Base-by-base conservation (phyloP, 2,888 invertebrate species). In the Sarcophaga variegata region DNA sequence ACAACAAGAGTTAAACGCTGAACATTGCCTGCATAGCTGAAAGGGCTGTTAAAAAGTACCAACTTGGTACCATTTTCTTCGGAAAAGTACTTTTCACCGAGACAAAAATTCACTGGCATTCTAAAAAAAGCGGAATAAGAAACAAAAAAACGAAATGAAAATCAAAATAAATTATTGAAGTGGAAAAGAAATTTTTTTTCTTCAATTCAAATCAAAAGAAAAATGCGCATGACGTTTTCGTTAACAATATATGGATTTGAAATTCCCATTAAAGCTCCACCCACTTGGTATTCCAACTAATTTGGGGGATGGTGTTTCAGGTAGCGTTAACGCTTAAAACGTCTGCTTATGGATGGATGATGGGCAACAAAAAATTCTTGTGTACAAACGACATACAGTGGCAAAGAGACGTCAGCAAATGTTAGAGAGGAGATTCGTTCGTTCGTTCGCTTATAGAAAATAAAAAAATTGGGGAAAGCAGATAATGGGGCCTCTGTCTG, bases 191-290 rank as follows among this genome's bases (percentile, higher is more conserved):
- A 37, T 37, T 10, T 22, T 22, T 47, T 63, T 11, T 62, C 60
- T 71, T 47, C 47, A 60, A 66, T 20, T 60, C 12, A 66, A 49
- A 14, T 59, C 8, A 59, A 37, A 6, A 49, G 22, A 67, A 67
- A 77, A 62, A 72, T 83, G 83, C 83, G 83, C 83, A 60, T 78
- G 71, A 72, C 5, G 12, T 77, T 20, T 62, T 83, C 27, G 72
- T 72, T 72, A 6, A 37, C 37, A 6, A 37, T 37, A 37, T 37
- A 6, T 37, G 8, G 10, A 2, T 37, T 60, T 66, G 64, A 37
- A 75, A 76, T 76, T 80, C 64, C 60, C 66, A 66, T 49, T 76
- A 60, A 25, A 67, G 84, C 84, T 85, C 80, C 80, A 85, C 84
- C 84, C 80, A 85, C 67, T 62, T 66, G 17, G 17, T 27, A 47